Evolutionary conservation across 2,797 vertebrate genomes (phyloP), one percentile per base, ranked within the genome.

Genomic region (Sarcoramphus papa): DNA sequence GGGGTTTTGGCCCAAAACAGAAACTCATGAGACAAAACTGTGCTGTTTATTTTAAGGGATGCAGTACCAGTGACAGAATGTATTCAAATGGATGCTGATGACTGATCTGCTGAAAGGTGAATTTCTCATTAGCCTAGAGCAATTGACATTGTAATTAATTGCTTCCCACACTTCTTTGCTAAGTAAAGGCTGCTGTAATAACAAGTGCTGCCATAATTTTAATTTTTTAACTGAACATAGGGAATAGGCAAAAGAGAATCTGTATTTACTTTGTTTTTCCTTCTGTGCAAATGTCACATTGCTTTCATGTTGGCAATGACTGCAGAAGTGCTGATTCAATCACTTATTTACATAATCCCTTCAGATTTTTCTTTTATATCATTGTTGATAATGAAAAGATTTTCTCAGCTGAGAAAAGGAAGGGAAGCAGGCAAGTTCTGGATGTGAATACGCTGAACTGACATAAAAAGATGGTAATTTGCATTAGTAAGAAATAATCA

Each of bases 401-500:
- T 51, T 88, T 95, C 80, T 91, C 97, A 43, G 93, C 88, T 90
- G 93, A 97, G 96, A 97, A 93, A 97, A 92, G 97, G 97, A 48
- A 99, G 98, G 97, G 98, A 98, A 97, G 90, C 54, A 64, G 68
- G 76, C 78, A 85, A 72, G 43, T 79, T 79, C 80, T 57, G 75
- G 91, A 75, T 59, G 74, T 47, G 59, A 90, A 89, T 28, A 88
- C 83, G 54, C 50, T 82, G 72, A 95, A 91, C 27, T 76, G 80
- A 83, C 74, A 94, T 37, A 78, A 91, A 84, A 92, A 86, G 40
- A 84, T 9, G 40, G 56, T 10, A 53, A 94, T 92, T 87, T 95
- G 85, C 85, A 86, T 93, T 72, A 83, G 56, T 45, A 89, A 92
- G 73, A 94, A 88, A 84, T 70, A 67, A 86, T 48, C 69, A 64